These are phyloP conservation scores for Perodicticus potto DNA, from an alignment of 2,797 vertebrate species.

Conservation along the genomic window DNA sequence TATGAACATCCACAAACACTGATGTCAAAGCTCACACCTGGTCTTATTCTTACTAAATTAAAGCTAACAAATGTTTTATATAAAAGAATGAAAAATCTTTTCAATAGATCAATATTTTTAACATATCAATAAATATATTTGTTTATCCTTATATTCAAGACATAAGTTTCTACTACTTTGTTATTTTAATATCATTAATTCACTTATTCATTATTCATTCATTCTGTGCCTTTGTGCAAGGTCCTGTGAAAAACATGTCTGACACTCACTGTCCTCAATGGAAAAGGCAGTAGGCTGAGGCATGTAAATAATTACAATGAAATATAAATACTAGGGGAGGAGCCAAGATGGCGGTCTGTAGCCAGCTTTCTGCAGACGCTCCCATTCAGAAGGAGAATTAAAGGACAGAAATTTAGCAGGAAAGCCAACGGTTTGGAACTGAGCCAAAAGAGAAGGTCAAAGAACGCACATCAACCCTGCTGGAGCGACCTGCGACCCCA, in stretches of 20 bases:
- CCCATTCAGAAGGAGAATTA: too few species aligned
- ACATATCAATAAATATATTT: neutral
- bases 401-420: too few species aligned
- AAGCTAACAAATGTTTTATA: neutral
- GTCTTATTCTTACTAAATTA: neutral
- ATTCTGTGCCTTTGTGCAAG: neutral
- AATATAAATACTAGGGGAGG: constrained; percentile 29
- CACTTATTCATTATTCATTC: neutral
- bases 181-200: constrained; percentile 2
- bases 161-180: neutral
- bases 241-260: neutral
- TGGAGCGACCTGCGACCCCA: too few species aligned
- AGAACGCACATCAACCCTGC: too few species aligned
- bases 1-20: neutral
- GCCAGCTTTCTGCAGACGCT: too few species aligned
- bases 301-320: constrained; percentile 38
- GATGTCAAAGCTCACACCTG: neutral
- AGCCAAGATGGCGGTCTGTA: too few species aligned
- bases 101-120: neutral
- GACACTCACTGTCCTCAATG: neutral
- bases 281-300: neutral
- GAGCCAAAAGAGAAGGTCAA: too few species aligned
- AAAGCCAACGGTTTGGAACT: too few species aligned
- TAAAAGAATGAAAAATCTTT: neutral
- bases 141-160: neutral